Base-by-base conservation (phyloP, 2,113 vertebrate species). In the Salvelinus sp. region DNA sequence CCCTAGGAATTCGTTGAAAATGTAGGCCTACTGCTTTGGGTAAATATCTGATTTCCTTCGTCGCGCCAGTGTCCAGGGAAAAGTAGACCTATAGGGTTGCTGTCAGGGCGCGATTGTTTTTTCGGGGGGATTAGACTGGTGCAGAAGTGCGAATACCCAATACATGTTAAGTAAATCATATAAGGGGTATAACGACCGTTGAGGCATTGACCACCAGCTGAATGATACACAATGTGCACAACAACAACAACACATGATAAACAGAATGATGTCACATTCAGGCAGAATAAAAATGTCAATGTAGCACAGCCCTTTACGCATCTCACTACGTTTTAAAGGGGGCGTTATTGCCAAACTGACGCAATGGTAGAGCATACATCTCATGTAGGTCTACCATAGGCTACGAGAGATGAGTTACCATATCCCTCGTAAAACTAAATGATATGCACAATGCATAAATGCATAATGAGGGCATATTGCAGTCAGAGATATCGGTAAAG, bases 71-170 rank as follows among this genome's bases (percentile, higher is more conserved):
- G 82, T 76, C 88, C 78, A 77, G 78, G 57, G 54, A 20, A 77
- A 13, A 87, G 92, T 83, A 44, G 38, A 2, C 38, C 38, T 44
- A 72, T 82, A 87, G 82, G 74, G 85, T 89, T 91, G 86, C 93
- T 78, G 75, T 89, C 84, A 82, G 70, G 83, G 83, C 75, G 79
- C 78, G 58, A 82, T 92, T 92, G 92, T 93, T 84, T 84, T 93
- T 92, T 94, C 93, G 94, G 80, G 18, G 50, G 89, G 91, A 94
- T 93, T 93, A 93, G 82, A 79, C 16, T 18, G 81, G 74, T 80
- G 70, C 81, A 60, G 81, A 90, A 79, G 82, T 48, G 65, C 48
- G 70, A 80, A 77, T 77, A 79, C n/a, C 73, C 25, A 23, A 60
- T 27, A 73, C 27, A 68, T 72, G 22, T 66, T 64, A 58, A 60